Evolutionary conservation across 2,797 vertebrate species (phyloP), one percentile per base, ranked within the genome.

Genomic region (Steatocranus sp.): DNA sequence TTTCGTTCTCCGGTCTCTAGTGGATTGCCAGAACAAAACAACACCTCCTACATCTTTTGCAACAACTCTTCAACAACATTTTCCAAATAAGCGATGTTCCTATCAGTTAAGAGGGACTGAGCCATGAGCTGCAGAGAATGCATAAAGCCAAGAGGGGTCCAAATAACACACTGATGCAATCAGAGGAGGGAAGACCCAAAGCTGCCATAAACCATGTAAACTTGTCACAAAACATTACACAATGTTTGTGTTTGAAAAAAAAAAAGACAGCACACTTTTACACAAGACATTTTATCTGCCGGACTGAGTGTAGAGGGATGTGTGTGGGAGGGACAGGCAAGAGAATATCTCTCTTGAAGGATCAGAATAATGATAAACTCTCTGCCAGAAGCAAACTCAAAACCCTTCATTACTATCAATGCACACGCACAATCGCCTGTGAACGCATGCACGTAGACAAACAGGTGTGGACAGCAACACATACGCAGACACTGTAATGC

Each of bases 321-420:
- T 86, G 79, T 70, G 88, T 92, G 89, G 92, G 92, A 91, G 84
- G 88, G 56, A 78, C 68, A 78, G 76, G 82, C 75, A 84, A 79
- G 61, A 87, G 84, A 84, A 90, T 80, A 46, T 91, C 79, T 90
- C 88, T 86, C 90, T 81, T 81, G 86, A 78, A 89, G 93, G 89
- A 94, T 94, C 89, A 90, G 83, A 89, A 84, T 90, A 87, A 93
- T 92, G 89, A 94, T 88, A 90, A 94, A 94, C 91, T 93, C 88
- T 78, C 78, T 46, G 80, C 75, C 50, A 15, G 74, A 81, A 81
- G 78, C 83, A 89, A 92, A 87, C 88, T 86, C 81, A 80, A 89
- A 92, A 90, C 81, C 89, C 76, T 87, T 91, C 88, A 90, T 91
- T 91, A 83, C 75, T 63, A 80, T 90, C 87, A 85, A 53, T 81